Evolutionary conservation across 2,113 vertebrate species (phyloP).

Genomic region (Protobothrops mucrosquamatus): DNA sequence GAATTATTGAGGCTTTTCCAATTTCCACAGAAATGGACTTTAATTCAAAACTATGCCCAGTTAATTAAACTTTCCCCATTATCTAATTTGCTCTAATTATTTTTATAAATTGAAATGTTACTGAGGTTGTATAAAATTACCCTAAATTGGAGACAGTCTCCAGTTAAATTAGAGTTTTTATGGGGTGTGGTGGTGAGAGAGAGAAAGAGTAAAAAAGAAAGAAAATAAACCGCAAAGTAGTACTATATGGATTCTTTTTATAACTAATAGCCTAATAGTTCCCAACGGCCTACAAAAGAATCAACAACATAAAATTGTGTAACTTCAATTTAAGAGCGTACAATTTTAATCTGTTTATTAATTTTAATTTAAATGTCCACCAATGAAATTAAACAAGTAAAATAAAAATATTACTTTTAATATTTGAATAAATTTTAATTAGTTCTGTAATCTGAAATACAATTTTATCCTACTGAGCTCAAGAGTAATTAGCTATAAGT

Average conservation of each 20-base stretch:
- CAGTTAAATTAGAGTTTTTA: slow-evolving; percentile 55
- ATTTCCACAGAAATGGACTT: slow-evolving; percentile 76
- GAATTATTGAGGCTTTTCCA: slow-evolving; percentile 67
- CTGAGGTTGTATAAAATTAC: slow-evolving; percentile 67
- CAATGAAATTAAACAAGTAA: slow-evolving; percentile 1
- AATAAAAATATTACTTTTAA: neutral
- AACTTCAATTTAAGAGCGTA: neutral
- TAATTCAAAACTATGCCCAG: slow-evolving; percentile 73
- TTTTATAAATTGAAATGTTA: slow-evolving; percentile 76
- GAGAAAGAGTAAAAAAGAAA: neutral
- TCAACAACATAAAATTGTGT: neutral
- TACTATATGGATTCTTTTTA: neutral
- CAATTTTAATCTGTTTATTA: neutral
- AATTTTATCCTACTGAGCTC: neutral
- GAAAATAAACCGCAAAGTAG: slow-evolving; percentile 27
- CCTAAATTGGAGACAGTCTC: slow-evolving; percentile 66
- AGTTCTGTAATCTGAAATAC: neutral
- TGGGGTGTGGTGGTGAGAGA: neutral
- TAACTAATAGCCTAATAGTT: slow-evolving; percentile 37
- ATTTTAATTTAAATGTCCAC: neutral
- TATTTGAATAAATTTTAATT: neutral
- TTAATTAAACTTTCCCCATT: slow-evolving; percentile 74
- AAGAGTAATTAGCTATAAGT: neutral
- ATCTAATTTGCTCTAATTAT: slow-evolving; percentile 77
- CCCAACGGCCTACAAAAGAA: neutral